Percentiles rank a stretch among this genome's conserved stretches.
Conservation (phyloP, 1,140 invertebrate species). For the Psix sp. region DNA sequence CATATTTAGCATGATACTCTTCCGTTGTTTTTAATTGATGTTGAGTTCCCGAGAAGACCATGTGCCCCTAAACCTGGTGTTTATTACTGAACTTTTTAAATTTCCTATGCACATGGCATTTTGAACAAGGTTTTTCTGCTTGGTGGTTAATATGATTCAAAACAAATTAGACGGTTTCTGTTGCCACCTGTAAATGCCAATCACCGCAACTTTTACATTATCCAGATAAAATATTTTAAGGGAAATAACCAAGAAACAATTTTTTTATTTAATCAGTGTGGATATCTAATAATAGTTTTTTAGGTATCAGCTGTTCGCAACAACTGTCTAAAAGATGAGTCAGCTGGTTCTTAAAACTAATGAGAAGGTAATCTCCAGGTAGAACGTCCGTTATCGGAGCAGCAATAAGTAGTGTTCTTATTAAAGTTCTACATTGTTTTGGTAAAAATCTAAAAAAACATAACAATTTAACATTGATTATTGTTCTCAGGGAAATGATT, state of each 20-base stretch:
- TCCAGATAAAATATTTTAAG: conserved; percentile 6
- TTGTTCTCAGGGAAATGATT: too few relatives aligned
- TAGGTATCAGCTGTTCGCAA: neutral
- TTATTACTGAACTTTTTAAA: conserved; percentile 11
- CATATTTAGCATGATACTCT: conserved; percentile 23
- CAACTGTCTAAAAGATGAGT: neutral
- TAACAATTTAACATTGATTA: too few relatives aligned
- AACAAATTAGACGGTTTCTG: conserved; percentile 12
- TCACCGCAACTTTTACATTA: conserved; percentile 8
- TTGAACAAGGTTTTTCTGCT: conserved; percentile 33
- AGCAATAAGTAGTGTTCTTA: neutral
- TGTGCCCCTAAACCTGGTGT: conserved; percentile 14
- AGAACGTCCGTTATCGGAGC: neutral
- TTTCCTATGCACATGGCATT: conserved; percentile 39
- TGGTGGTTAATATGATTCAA: conserved; percentile 39
- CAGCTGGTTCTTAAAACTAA: conserved; percentile 10
- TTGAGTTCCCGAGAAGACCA: conserved; percentile 14
- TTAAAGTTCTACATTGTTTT: neutral
- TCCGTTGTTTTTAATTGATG: conserved; percentile 11
- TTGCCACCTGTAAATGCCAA: conserved; percentile 8
- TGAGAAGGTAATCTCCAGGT: conserved; percentile 18
- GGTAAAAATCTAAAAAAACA: conserved; percentile 3
- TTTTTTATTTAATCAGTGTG: conserved; percentile 20
- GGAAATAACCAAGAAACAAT: conserved; percentile 11
- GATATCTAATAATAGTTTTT: conserved; percentile 3